Base-by-base conservation (phyloP, 2,888 invertebrate genomes). In the Morpho helenor region DNA sequence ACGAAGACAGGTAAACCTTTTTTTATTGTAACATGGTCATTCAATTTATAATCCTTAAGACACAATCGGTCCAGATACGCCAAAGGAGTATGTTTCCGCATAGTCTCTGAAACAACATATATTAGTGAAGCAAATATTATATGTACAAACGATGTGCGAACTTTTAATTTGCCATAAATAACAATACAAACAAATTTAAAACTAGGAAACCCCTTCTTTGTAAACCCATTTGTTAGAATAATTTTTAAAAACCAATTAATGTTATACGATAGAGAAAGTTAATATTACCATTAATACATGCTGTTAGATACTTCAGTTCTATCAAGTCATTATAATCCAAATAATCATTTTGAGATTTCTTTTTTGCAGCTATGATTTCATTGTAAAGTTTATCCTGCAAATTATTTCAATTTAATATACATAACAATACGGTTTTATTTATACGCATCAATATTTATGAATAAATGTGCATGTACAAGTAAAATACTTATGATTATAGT, bases 241-340 rank as follows among this genome's bases (percentile, higher is more conserved):
- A 16, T 16, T 16, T 16, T 16, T 16, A 16, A 16, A 16, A 16
- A 16, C 16, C 16, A 16, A 16, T 16, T 16, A 16, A 16, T 16
- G 16, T 16, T 16, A 16, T 16, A 16, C 16, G 16, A 16, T 16
- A 16, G 16, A 16, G 16, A 16, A 16, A 16, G 16, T 16, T 16
- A 16, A 16, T 16, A 16, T 52, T 68, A 85, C 85, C 86, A 52
- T 75, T 64, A 45, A 86, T 76, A 67, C 84, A 83, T 1, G 79
- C 76, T 9, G 77, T 75, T 39, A 87, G 67, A 66, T 81, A 85
- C 61, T 79, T 82, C 59, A 83, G 66, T 60, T 82, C 75, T 60
- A 81, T 61, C 68, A 84, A 73, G 57, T 83, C 81, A 61, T 80
- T 78, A 68, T 84, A 86, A 9, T 83, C 76, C 65, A 87, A 71